Percentiles rank a stretch among this genome's conserved stretches.
Evolutionary conservation across 2,888 invertebrate species (phyloP).

Genomic region (Timandra comae): DNA sequence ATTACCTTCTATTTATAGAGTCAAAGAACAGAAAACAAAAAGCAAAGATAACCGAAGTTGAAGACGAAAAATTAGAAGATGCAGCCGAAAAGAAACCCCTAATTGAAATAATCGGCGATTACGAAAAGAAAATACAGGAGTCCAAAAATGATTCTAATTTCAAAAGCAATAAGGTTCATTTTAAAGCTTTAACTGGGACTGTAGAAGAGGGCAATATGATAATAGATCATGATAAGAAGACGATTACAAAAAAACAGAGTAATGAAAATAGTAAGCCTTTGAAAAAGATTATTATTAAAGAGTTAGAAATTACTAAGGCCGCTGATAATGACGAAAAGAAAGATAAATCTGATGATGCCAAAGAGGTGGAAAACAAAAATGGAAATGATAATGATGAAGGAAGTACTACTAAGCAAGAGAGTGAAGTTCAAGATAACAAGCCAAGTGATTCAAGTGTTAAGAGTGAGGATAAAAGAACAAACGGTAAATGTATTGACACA

Average conservation of each 20-base stretch:
- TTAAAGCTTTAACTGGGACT: conserved; percentile 25
- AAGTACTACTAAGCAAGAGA: conserved; percentile 4
- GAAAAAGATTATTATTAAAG: conserved; percentile 31
- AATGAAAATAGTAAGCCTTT: conserved; percentile 16
- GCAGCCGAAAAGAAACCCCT: conserved; percentile 44
- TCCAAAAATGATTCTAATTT: conserved; percentile 17
- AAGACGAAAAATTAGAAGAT: conserved; percentile 22
- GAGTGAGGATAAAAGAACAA: no score
- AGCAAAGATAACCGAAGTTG: conserved; percentile 29
- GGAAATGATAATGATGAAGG: conserved; percentile 10
- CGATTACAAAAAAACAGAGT: conserved; percentile 25
- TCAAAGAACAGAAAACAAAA: conserved; percentile 3
- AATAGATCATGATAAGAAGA: conserved; percentile 44
- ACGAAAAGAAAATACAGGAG: conserved; percentile 24
- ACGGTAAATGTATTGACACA: no score
- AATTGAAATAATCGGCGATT: conserved; percentile 48
- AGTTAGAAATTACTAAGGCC: conserved; percentile 24
- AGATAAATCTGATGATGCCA: conserved; percentile 12
- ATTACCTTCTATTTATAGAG: background rate
- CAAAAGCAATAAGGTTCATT: conserved; percentile 11
- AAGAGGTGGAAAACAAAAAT: conserved; percentile 7
- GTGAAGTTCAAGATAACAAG: conserved; percentile 9
- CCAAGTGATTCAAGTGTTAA: conserved; percentile 4
- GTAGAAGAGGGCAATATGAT: conserved; percentile 34
- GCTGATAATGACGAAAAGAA: conserved; percentile 16